A percentile compares a stretch with the other conserved stretches of the same genome.
phyloP scores from a whole-genome alignment of 92 coral and sea anemone species.

The Parazoanthus atlanticus region DNA sequence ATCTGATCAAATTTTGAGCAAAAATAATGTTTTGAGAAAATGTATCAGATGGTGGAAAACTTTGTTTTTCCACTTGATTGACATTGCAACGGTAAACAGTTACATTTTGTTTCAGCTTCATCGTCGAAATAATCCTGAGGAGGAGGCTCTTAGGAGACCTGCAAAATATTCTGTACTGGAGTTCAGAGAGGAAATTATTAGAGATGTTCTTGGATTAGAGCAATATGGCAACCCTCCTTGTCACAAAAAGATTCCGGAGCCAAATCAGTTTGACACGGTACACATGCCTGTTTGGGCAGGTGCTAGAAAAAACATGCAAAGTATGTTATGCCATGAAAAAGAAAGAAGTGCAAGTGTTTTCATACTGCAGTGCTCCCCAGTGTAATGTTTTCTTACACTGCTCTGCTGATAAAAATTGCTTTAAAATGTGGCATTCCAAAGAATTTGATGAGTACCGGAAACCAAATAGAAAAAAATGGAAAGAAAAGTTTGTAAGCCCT shows the following conservation, averaged over 20 bases:
- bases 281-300: background rate
- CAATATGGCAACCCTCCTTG: conserved; percentile 18
- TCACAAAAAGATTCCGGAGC: background rate
- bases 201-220: background rate
- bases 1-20: conserved; percentile 37
- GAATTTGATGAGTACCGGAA: conserved; percentile 1
- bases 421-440: conserved; percentile 21
- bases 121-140: conserved; percentile 19
- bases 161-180: conserved; percentile 28
- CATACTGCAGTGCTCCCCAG: conserved; percentile 50
- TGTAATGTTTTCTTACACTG: conserved; percentile 33
- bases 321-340: conserved; percentile 26
- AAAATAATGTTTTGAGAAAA: conserved; percentile 18
- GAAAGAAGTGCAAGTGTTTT: conserved; percentile 1
- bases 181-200: conserved; percentile 29
- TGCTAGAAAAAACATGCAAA: conserved; percentile 24
- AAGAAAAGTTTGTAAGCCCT: background rate
- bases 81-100: conserved; percentile 39
- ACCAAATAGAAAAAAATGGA: conserved; percentile 5
- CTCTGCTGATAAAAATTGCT: conserved; percentile 25
- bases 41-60: conserved; percentile 50
- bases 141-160: conserved; percentile 34
- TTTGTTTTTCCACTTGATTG: conserved; percentile 42
- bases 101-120: conserved; percentile 26
- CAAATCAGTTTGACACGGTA: conserved; percentile 2